Evolutionary conservation across 2,113 vertebrate species (phyloP), one percentile per base, ranked within the genome.

Genomic region (Paracanthobrama guichenoti): DNA sequence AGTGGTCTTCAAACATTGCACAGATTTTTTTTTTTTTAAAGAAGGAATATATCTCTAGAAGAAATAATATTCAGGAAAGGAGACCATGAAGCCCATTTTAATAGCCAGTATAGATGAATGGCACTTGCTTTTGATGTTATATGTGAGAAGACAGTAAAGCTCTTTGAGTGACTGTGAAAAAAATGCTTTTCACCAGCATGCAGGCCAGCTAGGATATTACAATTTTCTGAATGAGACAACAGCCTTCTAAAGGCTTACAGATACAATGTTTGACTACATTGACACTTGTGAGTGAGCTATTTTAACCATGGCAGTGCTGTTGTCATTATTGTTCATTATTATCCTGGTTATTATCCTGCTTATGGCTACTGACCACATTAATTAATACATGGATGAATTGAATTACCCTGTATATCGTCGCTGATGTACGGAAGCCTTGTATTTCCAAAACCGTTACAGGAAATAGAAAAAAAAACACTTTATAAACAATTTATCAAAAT

Each of bases 1-100:
- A 83, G 55, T 55, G 83, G 86, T 55, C 46, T 72, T 79, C 46
- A 7, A 87, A 64, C 59, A 72, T 87, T 86, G 69, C 22, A 55
- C 22, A 79, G 11, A 88, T 69, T 57, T 24, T 13, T 24, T 39
- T 5, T 53, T 39, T 59, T n/a, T 20, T 24, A 6, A 84, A 81
- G 59, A 86, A 57, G 26, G 72, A 71, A 62, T 11, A 31, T 55
- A 55, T 64, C 42, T 78, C 11, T 44, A 10, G 10, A 3, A 18
- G 18, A 57, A 57, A 67, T 48, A 20, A n/a, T 60, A 22, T 16
- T 69, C 10, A 28, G 74, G 44, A 44, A 20, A 60, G 10, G 26
- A 59, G 39, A 16, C 12, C 55, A 66, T 39, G 69, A 14, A 39
- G n/a, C 64, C 18, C 55, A 69, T 81, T 57, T 66, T 18, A 60